Percentiles rank a stretch among this genome's conserved stretches.
phyloP scores from a whole-genome alignment of 2,888 invertebrate species.

The Pachydiplax longipennis region DNA sequence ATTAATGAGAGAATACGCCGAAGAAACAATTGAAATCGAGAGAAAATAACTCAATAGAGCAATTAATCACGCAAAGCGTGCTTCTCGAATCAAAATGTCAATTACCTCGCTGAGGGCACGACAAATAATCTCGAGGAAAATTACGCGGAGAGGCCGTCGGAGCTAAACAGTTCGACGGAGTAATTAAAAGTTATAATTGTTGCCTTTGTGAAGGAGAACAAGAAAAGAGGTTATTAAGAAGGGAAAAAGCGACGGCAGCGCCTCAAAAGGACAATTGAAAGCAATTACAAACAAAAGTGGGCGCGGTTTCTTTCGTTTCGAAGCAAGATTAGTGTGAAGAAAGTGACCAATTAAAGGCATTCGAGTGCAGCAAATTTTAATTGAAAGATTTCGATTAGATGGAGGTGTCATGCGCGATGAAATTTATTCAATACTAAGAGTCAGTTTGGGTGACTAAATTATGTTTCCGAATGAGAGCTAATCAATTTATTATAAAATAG shows the following conservation, averaged over 20 bases:
- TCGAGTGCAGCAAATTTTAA: too few species aligned
- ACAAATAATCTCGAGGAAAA: background rate
- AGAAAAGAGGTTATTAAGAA: background rate
- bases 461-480: too few species aligned
- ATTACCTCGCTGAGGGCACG: background rate
- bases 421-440: too few species aligned
- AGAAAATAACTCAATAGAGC: background rate
- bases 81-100: background rate
- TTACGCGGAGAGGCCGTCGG: background rate
- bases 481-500: too few species aligned
- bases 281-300: slow-evolving; percentile 28
- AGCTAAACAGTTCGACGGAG: slow-evolving; percentile 30
- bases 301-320: background rate
- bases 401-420: too few species aligned
- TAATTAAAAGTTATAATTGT: slow-evolving; percentile 41
- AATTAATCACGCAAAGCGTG: background rate
- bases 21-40: background rate
- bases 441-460: too few species aligned
- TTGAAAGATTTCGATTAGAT: too few species aligned
- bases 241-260: background rate
- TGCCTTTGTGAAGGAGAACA: background rate
- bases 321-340: background rate
- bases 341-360: background rate
- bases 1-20: background rate
- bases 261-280: slow-evolving; percentile 12